Evolutionary conservation across 2,797 vertebrate genomes (phyloP), one percentile per base, ranked within the genome.

Genomic region (Pelobates cultripes): DNA sequence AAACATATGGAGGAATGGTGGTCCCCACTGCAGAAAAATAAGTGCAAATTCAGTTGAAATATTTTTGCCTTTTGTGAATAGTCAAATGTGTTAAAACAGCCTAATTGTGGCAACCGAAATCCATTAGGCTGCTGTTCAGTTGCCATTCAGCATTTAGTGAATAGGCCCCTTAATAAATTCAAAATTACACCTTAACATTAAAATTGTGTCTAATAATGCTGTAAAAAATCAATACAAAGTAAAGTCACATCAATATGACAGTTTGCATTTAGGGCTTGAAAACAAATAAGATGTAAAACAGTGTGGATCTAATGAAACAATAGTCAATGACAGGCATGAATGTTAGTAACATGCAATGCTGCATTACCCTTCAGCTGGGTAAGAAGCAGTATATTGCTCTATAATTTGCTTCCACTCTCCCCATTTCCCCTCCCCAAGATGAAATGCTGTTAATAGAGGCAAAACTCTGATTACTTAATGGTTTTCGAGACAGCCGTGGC

Each of bases 401-500:
- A 74, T 79, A 83, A 83, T 79, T 83, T 83, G 81, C 78, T 83
- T 45, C 71, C 63, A 75, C 71, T 72, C 81, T 70, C 75, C 63
- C 75, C 63, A 69, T 61, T 55, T 69, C 70, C 81, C 55, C 81
- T 73, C 73, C 64, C 57, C 77, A 66, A 64, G 77, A 67, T 53
- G 63, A 75, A 70, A 79, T 70, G 77, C 57, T 75, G 77, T 84
- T 99, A 97, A 98, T 97, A 94, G 96, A 96, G 95, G 95, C 94
- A 95, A 96, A 97, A 97, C 95, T 96, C 96, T 96, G 97, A 98
- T 98, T 98, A 97, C 96, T 99, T 99, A 99, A 99, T 99, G 97
- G 97, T 96, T 98, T 99, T 96, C 95, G 96, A 97, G 97, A 96
- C 97, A 98, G 96, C 94, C 92, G 93, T 96, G 95, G 96, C 95